Conservation (phyloP, 2,797 vertebrate species). For the Remorina albescens region DNA sequence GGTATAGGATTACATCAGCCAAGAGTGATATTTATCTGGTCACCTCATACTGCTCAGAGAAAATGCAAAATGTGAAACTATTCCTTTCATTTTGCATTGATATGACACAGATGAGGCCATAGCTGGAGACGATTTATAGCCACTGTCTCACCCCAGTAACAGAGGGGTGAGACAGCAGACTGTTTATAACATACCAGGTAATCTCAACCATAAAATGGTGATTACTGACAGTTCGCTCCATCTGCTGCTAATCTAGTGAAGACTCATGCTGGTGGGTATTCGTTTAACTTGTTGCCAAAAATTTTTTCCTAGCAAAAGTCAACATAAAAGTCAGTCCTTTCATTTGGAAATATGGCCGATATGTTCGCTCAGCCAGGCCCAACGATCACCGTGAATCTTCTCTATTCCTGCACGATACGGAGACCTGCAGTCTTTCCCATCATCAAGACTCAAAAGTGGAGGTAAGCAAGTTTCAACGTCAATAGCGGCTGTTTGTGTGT, state of each 20-base stretch:
- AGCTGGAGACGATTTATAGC: neutral
- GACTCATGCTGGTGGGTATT: conserved; percentile 4
- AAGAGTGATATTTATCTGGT: neutral
- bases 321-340: conserved; percentile 2
- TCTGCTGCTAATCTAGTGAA: conserved; percentile 8
- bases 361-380: neutral
- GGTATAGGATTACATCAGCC: too few relatives aligned
- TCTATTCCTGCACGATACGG: neutral
- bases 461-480: neutral
- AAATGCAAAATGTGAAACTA: neutral
- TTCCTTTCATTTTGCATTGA: neutral
- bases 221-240: neutral
- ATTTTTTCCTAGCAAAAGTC: neutral
- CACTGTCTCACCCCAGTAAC: neutral
- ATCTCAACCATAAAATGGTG: neutral
- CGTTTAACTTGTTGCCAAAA: conserved; percentile 8
- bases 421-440: neutral
- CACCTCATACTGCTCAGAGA: neutral
- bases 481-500: neutral
- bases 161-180: too few relatives aligned
- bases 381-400: neutral
- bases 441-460: neutral
- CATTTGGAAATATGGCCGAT: neutral
- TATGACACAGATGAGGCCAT: neutral
- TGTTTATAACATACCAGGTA: conserved; percentile 3